Evolutionary conservation across 2,888 invertebrate genomes (phyloP).

Genomic region (Drosophila lacicola): DNA sequence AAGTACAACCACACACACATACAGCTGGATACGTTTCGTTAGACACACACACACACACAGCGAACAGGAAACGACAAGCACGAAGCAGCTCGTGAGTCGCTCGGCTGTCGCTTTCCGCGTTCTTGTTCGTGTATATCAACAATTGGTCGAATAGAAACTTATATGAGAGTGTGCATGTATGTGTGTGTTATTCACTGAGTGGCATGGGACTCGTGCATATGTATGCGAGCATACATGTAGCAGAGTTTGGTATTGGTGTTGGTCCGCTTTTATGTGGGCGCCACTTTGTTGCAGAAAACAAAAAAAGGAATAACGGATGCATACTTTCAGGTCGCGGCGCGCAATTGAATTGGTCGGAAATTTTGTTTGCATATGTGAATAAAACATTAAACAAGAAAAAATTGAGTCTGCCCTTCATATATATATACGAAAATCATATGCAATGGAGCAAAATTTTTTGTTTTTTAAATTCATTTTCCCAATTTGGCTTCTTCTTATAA

Average conservation of each 20-base stretch:
- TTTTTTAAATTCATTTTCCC: conserved; percentile 21
- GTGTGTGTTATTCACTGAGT: conserved; percentile 25
- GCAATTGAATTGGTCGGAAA: conserved; percentile 77
- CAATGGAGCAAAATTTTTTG: conserved; percentile 25
- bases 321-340: conserved; percentile 58
- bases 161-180: conserved; percentile 21
- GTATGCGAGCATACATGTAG: conserved; percentile 3
- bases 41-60: conserved; percentile 18
- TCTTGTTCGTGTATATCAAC: conserved; percentile 75
- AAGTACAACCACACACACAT: conserved; percentile 21
- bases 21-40: conserved; percentile 31
- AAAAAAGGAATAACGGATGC: conserved; percentile 46
- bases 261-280: conserved; percentile 37
- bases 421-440: conserved; percentile 25
- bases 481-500: neutral
- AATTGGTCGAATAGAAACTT: conserved; percentile 73
- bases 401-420: conserved; percentile 18
- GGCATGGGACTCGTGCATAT: conserved; percentile 8
- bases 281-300: conserved; percentile 58
- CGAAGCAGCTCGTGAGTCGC: conserved; percentile 38
- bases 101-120: conserved; percentile 45
- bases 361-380: conserved; percentile 80
- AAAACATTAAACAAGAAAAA: conserved; percentile 61
- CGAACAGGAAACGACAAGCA: conserved; percentile 53
- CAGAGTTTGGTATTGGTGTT: conserved; percentile 15